A percentile compares a stretch with the other conserved stretches of the same genome.
Evolutionary conservation across 2,113 vertebrate genomes (phyloP).

Genomic region (Hypanus sabinus): DNA sequence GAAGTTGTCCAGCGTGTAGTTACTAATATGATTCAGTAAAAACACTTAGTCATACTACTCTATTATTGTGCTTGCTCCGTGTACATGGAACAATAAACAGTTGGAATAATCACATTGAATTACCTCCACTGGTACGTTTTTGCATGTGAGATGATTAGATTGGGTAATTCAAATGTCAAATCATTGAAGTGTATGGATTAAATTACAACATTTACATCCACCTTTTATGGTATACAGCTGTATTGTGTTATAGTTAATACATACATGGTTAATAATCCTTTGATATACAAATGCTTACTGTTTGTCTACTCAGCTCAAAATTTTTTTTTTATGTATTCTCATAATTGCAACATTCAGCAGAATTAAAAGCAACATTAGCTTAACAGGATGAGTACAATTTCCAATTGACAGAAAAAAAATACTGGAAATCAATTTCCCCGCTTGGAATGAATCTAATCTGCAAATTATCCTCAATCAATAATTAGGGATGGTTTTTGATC

Average conservation of each 20-base stretch:
- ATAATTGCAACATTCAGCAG: background rate
- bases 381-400: background rate
- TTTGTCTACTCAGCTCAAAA: background rate
- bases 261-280: background rate
- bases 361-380: background rate
- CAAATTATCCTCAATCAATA: background rate
- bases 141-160: background rate
- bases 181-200: background rate
- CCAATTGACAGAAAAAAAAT: background rate
- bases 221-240: background rate
- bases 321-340: no score
- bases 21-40: no score
- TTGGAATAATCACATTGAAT: background rate
- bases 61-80: no score
- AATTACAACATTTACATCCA: background rate
- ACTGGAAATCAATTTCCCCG: background rate
- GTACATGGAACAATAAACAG: background rate
- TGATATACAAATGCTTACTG: background rate
- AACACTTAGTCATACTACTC: no score
- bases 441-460: background rate
- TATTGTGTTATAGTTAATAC: background rate
- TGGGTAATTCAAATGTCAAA: background rate
- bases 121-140: background rate
- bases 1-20: no score
- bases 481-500: constrained; percentile 21